phyloP scores from a whole-genome alignment of 2,888 invertebrate genomes.

The Rhabditoides inermis region DNA sequence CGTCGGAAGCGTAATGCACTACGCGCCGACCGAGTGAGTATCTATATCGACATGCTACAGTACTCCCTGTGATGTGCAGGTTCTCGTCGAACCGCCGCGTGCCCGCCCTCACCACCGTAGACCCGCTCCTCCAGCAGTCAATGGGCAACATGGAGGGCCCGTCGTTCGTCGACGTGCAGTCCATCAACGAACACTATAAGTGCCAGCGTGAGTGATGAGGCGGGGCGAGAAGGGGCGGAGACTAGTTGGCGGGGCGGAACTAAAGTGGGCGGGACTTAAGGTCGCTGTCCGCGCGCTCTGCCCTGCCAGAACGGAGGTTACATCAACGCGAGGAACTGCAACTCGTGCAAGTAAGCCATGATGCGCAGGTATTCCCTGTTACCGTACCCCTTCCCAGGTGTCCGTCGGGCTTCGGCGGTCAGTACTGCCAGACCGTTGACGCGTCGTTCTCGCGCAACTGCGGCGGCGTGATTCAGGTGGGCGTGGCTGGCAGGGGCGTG shows the following conservation, averaged over 20 bases:
- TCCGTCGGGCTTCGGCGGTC: conserved; percentile 29
- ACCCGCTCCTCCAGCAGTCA: conserved; percentile 28
- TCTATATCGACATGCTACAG: background rate
- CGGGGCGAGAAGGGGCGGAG: background rate
- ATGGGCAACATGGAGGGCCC: conserved; percentile 35
- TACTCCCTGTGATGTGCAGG: conserved; percentile 5
- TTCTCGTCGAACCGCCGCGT: conserved; percentile 20
- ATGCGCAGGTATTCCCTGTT: no score
- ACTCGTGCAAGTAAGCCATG: conserved; percentile 19
- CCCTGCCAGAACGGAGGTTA: conserved; percentile 31
- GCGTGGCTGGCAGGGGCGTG: conserved; percentile 19
- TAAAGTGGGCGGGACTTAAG: no score
- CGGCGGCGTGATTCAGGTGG: conserved; percentile 18
- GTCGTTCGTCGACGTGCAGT: conserved; percentile 26
- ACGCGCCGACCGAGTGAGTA: conserved; percentile 27
- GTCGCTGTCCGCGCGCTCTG: conserved; percentile 2
- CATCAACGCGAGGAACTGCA: conserved; percentile 23
- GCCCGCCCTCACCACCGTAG: conserved; percentile 22
- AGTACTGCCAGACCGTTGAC: conserved; percentile 19
- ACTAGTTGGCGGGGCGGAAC: background rate
- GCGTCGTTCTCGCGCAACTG: conserved; percentile 23
- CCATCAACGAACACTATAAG: conserved; percentile 28
- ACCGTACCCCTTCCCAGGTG: conserved; percentile 11
- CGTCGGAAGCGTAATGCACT: conserved; percentile 35
- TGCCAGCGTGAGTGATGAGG: conserved; percentile 11